Evolutionary conservation across 1,140 invertebrate genomes (phyloP).

Genomic region (Atta colombica): DNA sequence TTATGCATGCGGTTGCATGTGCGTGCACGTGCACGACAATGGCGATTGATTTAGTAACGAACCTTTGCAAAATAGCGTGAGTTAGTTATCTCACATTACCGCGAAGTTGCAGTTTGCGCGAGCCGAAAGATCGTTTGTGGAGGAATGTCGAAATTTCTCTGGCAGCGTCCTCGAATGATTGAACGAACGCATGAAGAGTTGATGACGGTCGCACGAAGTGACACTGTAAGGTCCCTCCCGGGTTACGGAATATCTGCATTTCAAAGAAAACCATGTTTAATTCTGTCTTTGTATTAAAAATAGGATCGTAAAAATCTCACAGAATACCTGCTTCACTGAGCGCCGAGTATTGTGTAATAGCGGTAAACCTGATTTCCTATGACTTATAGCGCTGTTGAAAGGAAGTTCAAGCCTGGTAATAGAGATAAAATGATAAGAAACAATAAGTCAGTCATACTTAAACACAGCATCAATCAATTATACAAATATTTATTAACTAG

Average conservation of each 20-base stretch:
- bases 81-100: slow-evolving; percentile 18
- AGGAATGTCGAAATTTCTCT: slow-evolving; percentile 32
- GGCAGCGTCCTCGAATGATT: background rate
- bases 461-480: background rate
- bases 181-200: background rate
- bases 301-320: background rate
- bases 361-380: slow-evolving; percentile 13
- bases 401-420: background rate
- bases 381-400: background rate
- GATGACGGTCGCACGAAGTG: background rate
- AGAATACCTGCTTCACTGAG: background rate
- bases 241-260: background rate
- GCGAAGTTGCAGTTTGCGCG: background rate
- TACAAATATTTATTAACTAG: background rate
- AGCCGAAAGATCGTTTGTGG: background rate
- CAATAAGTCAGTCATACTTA: background rate
- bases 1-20: slow-evolving; percentile 53
- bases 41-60: slow-evolving; percentile 43
- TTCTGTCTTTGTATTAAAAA: background rate
- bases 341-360: background rate
- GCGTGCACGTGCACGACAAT: slow-evolving; percentile 21
- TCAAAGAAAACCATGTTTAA: background rate
- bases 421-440: background rate
- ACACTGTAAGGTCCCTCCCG: background rate
- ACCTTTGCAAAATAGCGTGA: slow-evolving; percentile 32